Evolutionary conservation across 2,888 invertebrate genomes (phyloP).

Genomic region (Platycheirus rosarum): DNA sequence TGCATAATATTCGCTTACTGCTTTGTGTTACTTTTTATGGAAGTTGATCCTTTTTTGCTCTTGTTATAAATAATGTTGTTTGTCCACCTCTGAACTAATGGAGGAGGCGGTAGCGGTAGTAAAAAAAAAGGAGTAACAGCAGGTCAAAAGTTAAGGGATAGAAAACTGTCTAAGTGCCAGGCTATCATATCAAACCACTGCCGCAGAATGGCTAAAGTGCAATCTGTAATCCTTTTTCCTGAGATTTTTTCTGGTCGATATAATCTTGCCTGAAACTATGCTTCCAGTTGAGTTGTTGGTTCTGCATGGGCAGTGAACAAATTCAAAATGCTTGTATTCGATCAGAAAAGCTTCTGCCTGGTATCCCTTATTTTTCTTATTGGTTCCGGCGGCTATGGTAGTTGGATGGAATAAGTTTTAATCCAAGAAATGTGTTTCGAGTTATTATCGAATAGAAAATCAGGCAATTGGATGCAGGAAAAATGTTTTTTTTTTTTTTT

Average conservation of each 20-base stretch:
- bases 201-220: slow-evolving; percentile 57
- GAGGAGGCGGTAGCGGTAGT: slow-evolving; percentile 45
- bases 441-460: too few relatives aligned
- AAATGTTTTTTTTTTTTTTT: too few relatives aligned
- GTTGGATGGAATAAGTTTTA: slow-evolving; percentile 63
- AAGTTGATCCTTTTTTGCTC: slow-evolving; percentile 41
- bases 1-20: slow-evolving; percentile 70
- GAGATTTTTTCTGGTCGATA: slow-evolving; percentile 39
- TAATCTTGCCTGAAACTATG: slow-evolving; percentile 34
- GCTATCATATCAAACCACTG: slow-evolving; percentile 44
- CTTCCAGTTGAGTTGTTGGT: slow-evolving; percentile 12
- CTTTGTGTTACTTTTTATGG: slow-evolving; percentile 53
- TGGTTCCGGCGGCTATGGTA: too few relatives aligned
- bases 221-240: slow-evolving; percentile 66
- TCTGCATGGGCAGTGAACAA: slow-evolving; percentile 35
- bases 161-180: slow-evolving; percentile 68
- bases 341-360: slow-evolving; percentile 44
- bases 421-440: slow-evolving; percentile 66
- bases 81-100: slow-evolving; percentile 58
- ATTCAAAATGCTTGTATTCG: slow-evolving; percentile 70
- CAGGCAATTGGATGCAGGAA: too few relatives aligned
- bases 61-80: slow-evolving; percentile 60
- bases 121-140: slow-evolving; percentile 49
- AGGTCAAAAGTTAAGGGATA: slow-evolving; percentile 66
- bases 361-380: slow-evolving; percentile 21